Percentiles rank a stretch among this genome's conserved stretches.
Evolutionary conservation across 2,797 vertebrate genomes (phyloP).

Genomic region (Melanotaenia trifasciata): DNA sequence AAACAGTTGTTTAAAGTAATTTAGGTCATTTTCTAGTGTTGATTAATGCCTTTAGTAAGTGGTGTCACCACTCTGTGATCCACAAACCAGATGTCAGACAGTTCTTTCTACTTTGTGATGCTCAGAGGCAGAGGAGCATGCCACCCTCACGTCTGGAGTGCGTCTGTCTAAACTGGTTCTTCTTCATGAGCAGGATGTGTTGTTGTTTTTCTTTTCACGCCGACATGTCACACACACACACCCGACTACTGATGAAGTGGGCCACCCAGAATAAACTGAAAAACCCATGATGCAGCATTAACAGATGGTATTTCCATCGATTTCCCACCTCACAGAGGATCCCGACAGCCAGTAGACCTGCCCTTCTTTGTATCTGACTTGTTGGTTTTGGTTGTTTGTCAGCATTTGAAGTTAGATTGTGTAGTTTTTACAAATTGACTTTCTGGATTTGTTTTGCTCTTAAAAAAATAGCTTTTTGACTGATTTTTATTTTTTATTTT

Average conservation of each 20-base stretch:
- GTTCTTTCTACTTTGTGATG: constrained; percentile 20
- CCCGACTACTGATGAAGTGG: constrained; percentile 58
- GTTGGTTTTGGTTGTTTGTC: constrained; percentile 49
- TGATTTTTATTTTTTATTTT: neutral
- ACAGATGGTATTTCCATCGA: constrained; percentile 51
- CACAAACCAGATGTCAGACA: constrained; percentile 61
- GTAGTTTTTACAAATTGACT: constrained; percentile 30
- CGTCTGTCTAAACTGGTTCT: constrained; percentile 51
- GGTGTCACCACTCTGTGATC: constrained; percentile 36
- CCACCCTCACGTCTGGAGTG: constrained; percentile 61
- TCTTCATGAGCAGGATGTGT: constrained; percentile 44
- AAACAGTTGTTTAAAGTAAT: constrained; percentile 50
- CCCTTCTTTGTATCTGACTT: constrained; percentile 21
- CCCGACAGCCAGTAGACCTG: neutral
- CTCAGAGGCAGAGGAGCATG: constrained; percentile 39
- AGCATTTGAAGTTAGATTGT: constrained; percentile 15
- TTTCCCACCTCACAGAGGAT: constrained; percentile 42
- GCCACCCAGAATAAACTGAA: constrained; percentile 72
- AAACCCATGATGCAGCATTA: constrained; percentile 42
- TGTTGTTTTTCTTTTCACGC: constrained; percentile 46
- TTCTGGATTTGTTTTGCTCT: constrained; percentile 16
- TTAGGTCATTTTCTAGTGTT: constrained; percentile 55
- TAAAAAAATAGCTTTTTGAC: neutral
- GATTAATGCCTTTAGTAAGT: constrained; percentile 56
- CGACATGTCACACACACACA: constrained; percentile 48